Evolutionary conservation across 2,888 invertebrate genomes (phyloP).

Genomic region (Metalampra italica): DNA sequence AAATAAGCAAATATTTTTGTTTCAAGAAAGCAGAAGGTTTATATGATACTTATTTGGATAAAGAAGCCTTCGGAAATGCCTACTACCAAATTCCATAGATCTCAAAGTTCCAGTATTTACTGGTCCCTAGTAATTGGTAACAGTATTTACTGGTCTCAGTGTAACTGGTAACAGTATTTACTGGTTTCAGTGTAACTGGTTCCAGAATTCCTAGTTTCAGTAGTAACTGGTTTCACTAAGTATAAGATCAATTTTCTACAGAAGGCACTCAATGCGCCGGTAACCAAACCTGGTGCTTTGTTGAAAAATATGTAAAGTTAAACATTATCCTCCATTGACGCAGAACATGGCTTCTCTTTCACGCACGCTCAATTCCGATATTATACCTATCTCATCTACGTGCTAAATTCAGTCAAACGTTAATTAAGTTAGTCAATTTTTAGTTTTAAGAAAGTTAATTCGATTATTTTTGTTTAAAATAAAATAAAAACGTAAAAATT

Average conservation of each 20-base stretch:
- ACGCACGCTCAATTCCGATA: not conserved
- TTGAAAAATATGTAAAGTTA: constrained; percentile 52
- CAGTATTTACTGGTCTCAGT: no score
- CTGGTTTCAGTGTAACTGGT: no score
- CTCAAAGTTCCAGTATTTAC: no score
- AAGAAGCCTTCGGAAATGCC: not conserved
- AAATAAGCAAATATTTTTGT: constrained; percentile 52
- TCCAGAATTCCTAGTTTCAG: no score
- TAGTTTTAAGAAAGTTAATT: no score
- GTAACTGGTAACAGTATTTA: no score
- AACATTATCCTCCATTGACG: constrained; percentile 63
- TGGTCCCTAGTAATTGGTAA: no score
- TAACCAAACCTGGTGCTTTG: constrained; percentile 63
- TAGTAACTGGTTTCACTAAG: not conserved
- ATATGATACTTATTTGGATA: constrained; percentile 10
- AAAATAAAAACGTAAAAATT: no score
- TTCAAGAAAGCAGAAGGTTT: constrained; percentile 74
- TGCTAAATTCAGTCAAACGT: not conserved
- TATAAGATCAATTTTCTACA: constrained; percentile 1
- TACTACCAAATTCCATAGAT: no score
- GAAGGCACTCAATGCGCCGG: constrained; percentile 18
- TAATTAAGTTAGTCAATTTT: not conserved
- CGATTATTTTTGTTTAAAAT: no score
- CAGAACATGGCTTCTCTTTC: constrained; percentile 60
- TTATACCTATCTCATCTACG: not conserved